Evolutionary conservation across 2,113 vertebrate species (phyloP).

Genomic region (Pelusios castaneus): DNA sequence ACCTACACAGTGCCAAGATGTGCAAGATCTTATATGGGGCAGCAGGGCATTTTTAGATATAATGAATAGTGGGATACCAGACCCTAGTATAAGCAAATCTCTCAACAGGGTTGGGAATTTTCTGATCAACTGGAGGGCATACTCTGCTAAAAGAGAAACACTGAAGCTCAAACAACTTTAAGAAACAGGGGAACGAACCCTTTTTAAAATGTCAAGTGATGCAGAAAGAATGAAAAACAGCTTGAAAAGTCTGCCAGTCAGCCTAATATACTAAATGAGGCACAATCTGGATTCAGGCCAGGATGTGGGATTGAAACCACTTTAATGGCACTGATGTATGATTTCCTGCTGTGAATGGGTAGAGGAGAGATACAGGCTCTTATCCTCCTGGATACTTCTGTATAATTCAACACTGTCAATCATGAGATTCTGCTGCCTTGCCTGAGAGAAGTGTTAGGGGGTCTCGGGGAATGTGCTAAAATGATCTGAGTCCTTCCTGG

Average conservation of each 20-base stretch:
- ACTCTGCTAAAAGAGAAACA: neutral
- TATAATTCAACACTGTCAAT: neutral
- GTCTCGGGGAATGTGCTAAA: too few relatives aligned
- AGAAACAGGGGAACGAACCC: neutral
- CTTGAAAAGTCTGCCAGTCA: neutral
- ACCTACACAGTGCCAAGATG: neutral
- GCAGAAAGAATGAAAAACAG: neutral
- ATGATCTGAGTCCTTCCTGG: too few relatives aligned
- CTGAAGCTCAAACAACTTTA: neutral
- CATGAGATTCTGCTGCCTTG: too few relatives aligned
- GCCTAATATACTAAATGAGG: neutral
- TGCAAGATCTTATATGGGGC: neutral
- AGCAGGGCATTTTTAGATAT: neutral
- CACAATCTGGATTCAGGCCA: neutral
- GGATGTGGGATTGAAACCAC: neutral
- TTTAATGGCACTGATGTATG: neutral
- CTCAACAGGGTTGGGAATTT: neutral
- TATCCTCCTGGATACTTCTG: accelerated
- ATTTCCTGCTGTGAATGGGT: neutral
- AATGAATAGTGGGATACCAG: neutral
- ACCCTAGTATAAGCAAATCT: neutral
- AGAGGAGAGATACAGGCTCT: neutral
- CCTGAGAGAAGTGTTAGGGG: too few relatives aligned
- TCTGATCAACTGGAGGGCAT: neutral
- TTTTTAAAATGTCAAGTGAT: neutral